Conservation (phyloP, 2,888 invertebrate species). For the Coelopa pilipes region DNA sequence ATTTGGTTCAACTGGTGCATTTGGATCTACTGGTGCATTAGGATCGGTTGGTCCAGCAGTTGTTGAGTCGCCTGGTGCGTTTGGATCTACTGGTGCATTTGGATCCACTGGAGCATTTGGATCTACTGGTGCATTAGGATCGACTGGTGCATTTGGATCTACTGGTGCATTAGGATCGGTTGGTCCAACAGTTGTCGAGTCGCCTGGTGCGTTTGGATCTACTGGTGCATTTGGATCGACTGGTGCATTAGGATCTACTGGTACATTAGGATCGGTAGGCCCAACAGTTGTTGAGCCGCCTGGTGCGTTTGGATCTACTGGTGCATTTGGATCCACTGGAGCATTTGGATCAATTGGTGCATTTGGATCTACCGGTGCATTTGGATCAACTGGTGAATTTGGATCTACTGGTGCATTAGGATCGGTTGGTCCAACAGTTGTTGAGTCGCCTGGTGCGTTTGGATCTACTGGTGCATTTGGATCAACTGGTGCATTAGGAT, state of each 20-base stretch:
- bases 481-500: conserved; percentile 35
- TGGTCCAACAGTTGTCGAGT: conserved; percentile 35
- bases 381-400: conserved; percentile 36
- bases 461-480: conserved; percentile 27
- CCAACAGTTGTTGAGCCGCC: conserved; percentile 25
- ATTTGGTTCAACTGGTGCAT: conserved; percentile 34
- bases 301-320: conserved; percentile 36
- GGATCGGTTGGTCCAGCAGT: conserved; percentile 19
- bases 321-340: conserved; percentile 38
- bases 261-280: conserved; percentile 22
- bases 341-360: conserved; percentile 33
- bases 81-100: conserved; percentile 25
- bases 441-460: conserved; percentile 3
- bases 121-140: conserved; percentile 35
- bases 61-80: conserved; percentile 1
- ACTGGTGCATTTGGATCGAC: conserved; percentile 14
- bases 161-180: conserved; percentile 40
- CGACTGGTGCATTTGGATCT: conserved; percentile 33
- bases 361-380: conserved; percentile 34
- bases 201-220: conserved; percentile 32
- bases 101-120: conserved; percentile 31
- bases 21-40: conserved; percentile 11
- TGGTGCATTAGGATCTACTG: conserved; percentile 26
- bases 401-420: conserved; percentile 20
- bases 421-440: conserved; percentile 29